Conservation (phyloP, 2,888 invertebrate species). For the Xestobium rufovillosum region DNA sequence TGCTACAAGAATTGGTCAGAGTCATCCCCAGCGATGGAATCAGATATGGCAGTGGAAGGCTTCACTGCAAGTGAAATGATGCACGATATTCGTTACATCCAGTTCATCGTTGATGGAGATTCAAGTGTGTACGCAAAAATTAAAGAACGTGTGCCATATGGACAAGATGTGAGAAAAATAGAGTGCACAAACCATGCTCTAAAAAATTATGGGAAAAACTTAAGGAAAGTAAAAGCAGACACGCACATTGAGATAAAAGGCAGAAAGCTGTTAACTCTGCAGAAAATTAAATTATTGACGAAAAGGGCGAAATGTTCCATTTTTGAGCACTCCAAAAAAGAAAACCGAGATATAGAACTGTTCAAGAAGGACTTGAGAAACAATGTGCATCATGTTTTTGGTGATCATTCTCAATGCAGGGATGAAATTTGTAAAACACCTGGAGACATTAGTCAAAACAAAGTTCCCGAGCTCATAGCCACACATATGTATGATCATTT, state of each 20-base stretch:
- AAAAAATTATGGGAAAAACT: conserved; percentile 24
- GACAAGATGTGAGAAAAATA: conserved; percentile 19
- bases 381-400: conserved; percentile 11
- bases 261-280: conserved; percentile 15
- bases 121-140: conserved; percentile 21
- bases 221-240: conserved; percentile 19
- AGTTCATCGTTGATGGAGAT: conserved; percentile 23
- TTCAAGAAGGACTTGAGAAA: conserved; percentile 15
- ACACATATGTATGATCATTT: conserved; percentile 4
- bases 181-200: conserved; percentile 24
- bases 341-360: conserved; percentile 12
- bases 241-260: conserved; percentile 16
- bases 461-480: conserved; percentile 8
- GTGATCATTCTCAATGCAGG: conserved; percentile 4
- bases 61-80: conserved; percentile 19
- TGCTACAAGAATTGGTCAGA: conserved; percentile 23
- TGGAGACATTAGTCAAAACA: conserved; percentile 2
- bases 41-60: conserved; percentile 21
- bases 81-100: conserved; percentile 17
- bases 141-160: conserved; percentile 22
- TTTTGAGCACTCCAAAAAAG: conserved; percentile 22
- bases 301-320: conserved; percentile 22
- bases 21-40: conserved; percentile 20
- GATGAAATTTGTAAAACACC: conserved; percentile 12
- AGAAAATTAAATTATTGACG: conserved; percentile 13